These are phyloP conservation scores for Triplophysa rosa DNA, from an alignment of 2,113 vertebrate species.

Conservation along the genomic window DNA sequence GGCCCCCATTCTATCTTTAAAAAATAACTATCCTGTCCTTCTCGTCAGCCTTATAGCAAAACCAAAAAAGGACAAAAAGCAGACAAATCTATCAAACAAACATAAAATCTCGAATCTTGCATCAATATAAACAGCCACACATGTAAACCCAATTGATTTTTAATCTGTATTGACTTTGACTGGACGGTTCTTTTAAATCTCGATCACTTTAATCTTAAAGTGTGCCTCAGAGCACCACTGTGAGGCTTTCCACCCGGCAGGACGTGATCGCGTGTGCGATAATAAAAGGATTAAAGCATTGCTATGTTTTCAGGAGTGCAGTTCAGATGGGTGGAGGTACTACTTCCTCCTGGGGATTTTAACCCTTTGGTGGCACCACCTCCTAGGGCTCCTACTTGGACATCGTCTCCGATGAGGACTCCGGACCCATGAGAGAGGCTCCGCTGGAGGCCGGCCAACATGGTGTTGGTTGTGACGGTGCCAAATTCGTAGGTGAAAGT, in stretches of 20 bases:
- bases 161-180: neutral
- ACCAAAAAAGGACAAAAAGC: neutral
- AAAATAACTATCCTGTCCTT: neutral
- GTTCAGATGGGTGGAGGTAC: constrained; percentile 88
- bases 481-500: constrained; percentile 92
- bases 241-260: constrained; percentile 35
- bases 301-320: constrained; percentile 86
- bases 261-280: constrained; percentile 10
- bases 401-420: constrained; percentile 66
- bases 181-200: neutral
- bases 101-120: neutral
- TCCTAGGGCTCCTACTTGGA: constrained; percentile 54
- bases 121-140: constrained; percentile 1
- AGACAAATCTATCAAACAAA: neutral
- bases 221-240: neutral
- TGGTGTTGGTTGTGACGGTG: constrained; percentile 82
- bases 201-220: neutral
- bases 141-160: constrained; percentile 10
- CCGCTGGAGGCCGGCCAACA: constrained; percentile 83
- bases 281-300: constrained; percentile 77
- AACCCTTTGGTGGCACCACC: constrained; percentile 74
- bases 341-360: constrained; percentile 85
- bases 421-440: constrained; percentile 65
- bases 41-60: neutral
- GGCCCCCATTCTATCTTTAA: neutral